A percentile compares a stretch with the other conserved stretches of the same genome.
Conservation (phyloP, 2,888 invertebrate species). For the Nymphalis urticae region DNA sequence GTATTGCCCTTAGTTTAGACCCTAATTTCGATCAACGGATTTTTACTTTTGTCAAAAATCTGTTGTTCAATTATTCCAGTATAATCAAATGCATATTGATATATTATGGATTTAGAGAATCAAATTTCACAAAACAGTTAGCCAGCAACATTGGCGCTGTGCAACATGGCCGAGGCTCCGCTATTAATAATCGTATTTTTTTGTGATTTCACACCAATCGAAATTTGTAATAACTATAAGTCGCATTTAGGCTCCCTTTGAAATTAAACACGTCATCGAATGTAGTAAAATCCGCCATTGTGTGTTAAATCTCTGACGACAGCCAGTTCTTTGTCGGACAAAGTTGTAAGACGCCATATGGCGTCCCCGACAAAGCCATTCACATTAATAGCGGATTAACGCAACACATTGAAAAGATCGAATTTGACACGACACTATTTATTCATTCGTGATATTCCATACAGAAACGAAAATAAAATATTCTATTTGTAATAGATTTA, state of each 20-base stretch:
- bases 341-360: conserved; percentile 70
- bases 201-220: conserved; percentile 65
- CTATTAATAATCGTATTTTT: conserved; percentile 54
- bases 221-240: conserved; percentile 43
- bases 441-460: conserved; percentile 30
- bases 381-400: conserved; percentile 58
- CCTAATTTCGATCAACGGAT: background rate
- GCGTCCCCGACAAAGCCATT: conserved; percentile 56
- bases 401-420: conserved; percentile 58
- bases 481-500: conserved; percentile 61
- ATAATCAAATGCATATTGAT: conserved; percentile 32
- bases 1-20: background rate
- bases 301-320: conserved; percentile 49
- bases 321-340: conserved; percentile 58
- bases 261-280: conserved; percentile 70
- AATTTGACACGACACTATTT: conserved; percentile 51
- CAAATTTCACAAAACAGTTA: conserved; percentile 41
- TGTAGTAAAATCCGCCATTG: conserved; percentile 64
- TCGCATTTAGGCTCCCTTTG: conserved; percentile 52
- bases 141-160: conserved; percentile 48
- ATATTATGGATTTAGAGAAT: conserved; percentile 23
- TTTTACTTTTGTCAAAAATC: background rate
- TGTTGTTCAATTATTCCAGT: background rate
- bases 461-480: conserved; percentile 30
- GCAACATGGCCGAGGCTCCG: conserved; percentile 16